Evolutionary conservation across 2,888 invertebrate species (phyloP).

Genomic region (Synanthedon formicaeformis): DNA sequence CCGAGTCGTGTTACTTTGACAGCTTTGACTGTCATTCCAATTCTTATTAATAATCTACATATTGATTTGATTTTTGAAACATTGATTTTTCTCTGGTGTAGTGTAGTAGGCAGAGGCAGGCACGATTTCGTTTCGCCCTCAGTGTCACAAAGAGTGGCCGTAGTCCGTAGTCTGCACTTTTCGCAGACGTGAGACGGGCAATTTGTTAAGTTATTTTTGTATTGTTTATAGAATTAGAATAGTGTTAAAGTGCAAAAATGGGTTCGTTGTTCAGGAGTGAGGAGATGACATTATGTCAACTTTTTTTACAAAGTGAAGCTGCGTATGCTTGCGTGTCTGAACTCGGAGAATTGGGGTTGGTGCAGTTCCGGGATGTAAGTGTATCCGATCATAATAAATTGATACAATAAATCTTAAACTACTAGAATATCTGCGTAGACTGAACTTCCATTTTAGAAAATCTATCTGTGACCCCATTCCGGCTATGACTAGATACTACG

Average conservation of each 20-base stretch:
- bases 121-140: conserved; percentile 41
- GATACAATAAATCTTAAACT: neutral
- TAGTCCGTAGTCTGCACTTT: conserved; percentile 5
- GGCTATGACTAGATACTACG: conserved; percentile 6
- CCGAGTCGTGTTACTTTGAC: no score
- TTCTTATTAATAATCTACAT: no score
- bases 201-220: conserved; percentile 21
- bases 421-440: neutral
- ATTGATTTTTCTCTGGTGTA: conserved; percentile 2
- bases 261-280: conserved; percentile 96
- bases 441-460: conserved; percentile 10
- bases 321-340: conserved; percentile 99
- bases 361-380: conserved; percentile 96
- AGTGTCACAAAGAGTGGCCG: conserved; percentile 58
- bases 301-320: conserved; percentile 98
- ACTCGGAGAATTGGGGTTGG: conserved; percentile 95
- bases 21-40: no score
- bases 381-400: conserved; percentile 8
- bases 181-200: conserved; percentile 48
- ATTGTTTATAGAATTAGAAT: conserved; percentile 26
- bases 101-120: no score
- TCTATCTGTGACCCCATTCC: conserved; percentile 34
- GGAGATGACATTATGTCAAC: conserved; percentile 98
- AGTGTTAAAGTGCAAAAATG: conserved; percentile 57
- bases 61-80: no score